These are phyloP conservation scores for Megaceryle maxima DNA, from an alignment of 2,113 vertebrate genomes.

Conservation along the genomic window DNA sequence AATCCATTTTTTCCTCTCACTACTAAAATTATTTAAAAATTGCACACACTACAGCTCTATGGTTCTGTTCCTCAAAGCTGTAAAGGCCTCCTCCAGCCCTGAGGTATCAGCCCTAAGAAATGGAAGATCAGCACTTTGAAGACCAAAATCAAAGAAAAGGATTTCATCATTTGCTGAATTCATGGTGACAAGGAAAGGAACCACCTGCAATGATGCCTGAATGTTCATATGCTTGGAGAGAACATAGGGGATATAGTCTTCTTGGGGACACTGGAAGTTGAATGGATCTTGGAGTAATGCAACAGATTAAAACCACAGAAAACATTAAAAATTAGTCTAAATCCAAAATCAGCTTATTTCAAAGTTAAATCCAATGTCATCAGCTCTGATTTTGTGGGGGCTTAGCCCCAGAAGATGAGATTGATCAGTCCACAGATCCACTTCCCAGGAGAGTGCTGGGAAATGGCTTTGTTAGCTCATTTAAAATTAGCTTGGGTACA, in stretches of 20 bases:
- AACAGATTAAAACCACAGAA: background rate
- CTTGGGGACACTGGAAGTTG: conserved; percentile 70
- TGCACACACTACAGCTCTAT: background rate
- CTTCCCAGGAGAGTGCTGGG: conserved; percentile 65
- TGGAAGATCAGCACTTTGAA: background rate
- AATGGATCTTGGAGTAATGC: conserved; percentile 68
- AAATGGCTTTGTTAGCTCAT: conserved; percentile 63
- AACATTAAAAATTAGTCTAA: conserved; percentile 24
- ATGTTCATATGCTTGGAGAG: conserved; percentile 57
- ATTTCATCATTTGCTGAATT: conserved; percentile 75
- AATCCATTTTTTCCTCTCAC: background rate
- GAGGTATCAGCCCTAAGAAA: background rate
- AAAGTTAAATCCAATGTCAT: conserved; percentile 34
- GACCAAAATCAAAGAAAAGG: background rate
- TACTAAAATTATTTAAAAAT: background rate
- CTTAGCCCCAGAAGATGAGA: conserved; percentile 66
- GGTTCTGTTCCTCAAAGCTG: background rate
- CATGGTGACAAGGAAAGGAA: conserved; percentile 74
- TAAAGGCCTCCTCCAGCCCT: background rate
- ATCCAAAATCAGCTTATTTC: conserved; percentile 58
- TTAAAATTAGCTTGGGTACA: conserved; percentile 78
- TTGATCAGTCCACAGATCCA: conserved; percentile 63
- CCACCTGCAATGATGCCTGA: conserved; percentile 62
- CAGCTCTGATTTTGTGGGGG: conserved; percentile 55
- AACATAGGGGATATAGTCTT: conserved; percentile 70